phyloP scores from a whole-genome alignment of 2,888 invertebrate species.

The Lordiphosa andalusiaca region DNA sequence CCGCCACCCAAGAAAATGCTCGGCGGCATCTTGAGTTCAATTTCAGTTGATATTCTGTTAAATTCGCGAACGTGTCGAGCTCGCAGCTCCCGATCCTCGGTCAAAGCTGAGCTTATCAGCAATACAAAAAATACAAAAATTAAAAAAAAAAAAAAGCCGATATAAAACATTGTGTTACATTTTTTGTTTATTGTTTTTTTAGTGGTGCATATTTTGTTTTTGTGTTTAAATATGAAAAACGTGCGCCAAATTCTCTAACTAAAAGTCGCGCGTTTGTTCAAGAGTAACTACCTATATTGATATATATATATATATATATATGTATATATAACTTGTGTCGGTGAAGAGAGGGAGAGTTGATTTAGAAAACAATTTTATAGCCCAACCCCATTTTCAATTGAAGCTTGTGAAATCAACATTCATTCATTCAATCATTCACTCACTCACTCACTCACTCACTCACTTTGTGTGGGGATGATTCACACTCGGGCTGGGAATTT shows the following conservation, averaged over 20 bases:
- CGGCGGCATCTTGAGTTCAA: slow-evolving; percentile 69
- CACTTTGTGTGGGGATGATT: slow-evolving; percentile 17
- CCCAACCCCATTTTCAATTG: slow-evolving; percentile 16
- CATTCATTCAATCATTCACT: slow-evolving; percentile 25
- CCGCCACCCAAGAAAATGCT: slow-evolving; percentile 67
- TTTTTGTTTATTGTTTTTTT: slow-evolving; percentile 14
- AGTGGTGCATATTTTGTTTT: slow-evolving; percentile 4
- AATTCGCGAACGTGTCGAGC: slow-evolving; percentile 73
- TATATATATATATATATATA: no score
- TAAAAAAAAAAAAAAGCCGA: background rate
- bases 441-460: slow-evolving; percentile 2
- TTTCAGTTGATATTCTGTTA: slow-evolving; percentile 72
- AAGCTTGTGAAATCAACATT: slow-evolving; percentile 10
- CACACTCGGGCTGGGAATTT: slow-evolving; percentile 15
- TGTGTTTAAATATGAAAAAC: slow-evolving; percentile 9
- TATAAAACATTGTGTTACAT: slow-evolving; percentile 1
- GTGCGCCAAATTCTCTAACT: background rate
- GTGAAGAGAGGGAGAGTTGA: slow-evolving; percentile 6
- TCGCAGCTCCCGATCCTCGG: slow-evolving; percentile 40
- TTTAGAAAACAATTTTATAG: slow-evolving; percentile 11
- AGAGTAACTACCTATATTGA: background rate
- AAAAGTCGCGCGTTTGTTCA: background rate
- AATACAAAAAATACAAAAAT: background rate
- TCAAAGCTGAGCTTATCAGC: background rate
- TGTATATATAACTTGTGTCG: no score